Base-by-base conservation (phyloP, 2,797 vertebrate species). In the Benthosema pterotum region DNA sequence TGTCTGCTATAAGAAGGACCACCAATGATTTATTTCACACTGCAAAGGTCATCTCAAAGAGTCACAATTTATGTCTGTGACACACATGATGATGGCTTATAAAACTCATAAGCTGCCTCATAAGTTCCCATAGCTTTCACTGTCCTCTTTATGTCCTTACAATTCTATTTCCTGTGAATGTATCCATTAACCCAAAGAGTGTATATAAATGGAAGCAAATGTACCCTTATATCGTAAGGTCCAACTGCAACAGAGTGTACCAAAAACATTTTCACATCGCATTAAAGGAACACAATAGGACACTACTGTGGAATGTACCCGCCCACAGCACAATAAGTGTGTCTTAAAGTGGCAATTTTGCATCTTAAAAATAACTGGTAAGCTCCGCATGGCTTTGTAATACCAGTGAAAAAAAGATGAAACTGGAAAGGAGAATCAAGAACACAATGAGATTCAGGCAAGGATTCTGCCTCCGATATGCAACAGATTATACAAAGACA, bases 31-130 rank as follows among this genome's bases (percentile, higher is more conserved):
- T 75, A 84, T 87, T 65, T 57, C 66, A 53, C 63, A 12, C 71
- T 69, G 18, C 76, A 69, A 82, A 85, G 65, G 63, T 61, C 69
- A 65, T 67, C 59, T 72, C 45, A 67, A 55, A 74, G 54, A 42
- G 12, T 72, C 60, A 60, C 22, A 22, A 87, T 85, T 87, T 83
- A 87, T 74, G 72, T 32, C 1, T 55, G 38, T 82, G 71, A 83
- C 71, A 82, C 60, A 85, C 71, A 82, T 59, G 47, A 82, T 59
- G 47, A 19, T 18, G 65, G 67, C 68, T 80, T 71, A 72, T 87
- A 83, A 85, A 87, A 81, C 78, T 82, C 79, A 77, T 65, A 74
- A 64, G 69, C 62, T 65, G 74, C 70, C 60, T 45, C 64, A 78
- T 74, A 76, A 53, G 61, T 85, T 63, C 45, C 61, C 25, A 54